Evolutionary conservation across 1,140 invertebrate genomes (phyloP).

Genomic region (Ceratosolen fusciceps): DNA sequence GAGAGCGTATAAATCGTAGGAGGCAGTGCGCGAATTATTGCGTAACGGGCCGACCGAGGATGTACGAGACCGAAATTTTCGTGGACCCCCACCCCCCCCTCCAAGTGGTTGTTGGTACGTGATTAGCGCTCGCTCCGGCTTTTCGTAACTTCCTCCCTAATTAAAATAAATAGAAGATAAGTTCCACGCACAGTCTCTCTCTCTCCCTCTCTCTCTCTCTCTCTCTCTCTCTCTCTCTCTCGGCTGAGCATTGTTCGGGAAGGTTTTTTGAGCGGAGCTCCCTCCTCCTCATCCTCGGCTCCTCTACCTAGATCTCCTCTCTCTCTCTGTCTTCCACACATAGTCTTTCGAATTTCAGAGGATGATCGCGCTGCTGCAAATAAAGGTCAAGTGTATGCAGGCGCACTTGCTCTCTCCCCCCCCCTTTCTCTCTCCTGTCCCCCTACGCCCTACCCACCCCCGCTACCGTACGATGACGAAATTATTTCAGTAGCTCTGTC

Average conservation of each 20-base stretch:
- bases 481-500: conserved; percentile 41
- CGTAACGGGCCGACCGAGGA: conserved; percentile 2
- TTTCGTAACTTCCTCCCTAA: conserved; percentile 69
- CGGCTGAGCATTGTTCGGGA: conserved; percentile 57
- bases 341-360: conserved; percentile 17
- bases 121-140: conserved; percentile 52
- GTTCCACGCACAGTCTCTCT: conserved; percentile 54
- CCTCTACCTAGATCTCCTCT: neutral
- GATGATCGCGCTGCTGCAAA: conserved; percentile 56
- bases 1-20: neutral
- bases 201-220: too few relatives aligned
- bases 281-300: neutral
- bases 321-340: neutral
- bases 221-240: too few relatives aligned
- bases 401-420: neutral
- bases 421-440: too few relatives aligned
- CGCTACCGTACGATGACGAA: conserved; percentile 42
- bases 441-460: too few relatives aligned
- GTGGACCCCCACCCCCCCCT: too few relatives aligned
- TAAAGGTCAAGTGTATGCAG: conserved; percentile 69
- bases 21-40: neutral
- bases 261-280: conserved; percentile 48
- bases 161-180: conserved; percentile 69
- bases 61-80: conserved; percentile 58
- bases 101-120: conserved; percentile 53